Base-by-base conservation (phyloP, 2,113 vertebrate genomes). In the Neolamprologus caudopunctatus region DNA sequence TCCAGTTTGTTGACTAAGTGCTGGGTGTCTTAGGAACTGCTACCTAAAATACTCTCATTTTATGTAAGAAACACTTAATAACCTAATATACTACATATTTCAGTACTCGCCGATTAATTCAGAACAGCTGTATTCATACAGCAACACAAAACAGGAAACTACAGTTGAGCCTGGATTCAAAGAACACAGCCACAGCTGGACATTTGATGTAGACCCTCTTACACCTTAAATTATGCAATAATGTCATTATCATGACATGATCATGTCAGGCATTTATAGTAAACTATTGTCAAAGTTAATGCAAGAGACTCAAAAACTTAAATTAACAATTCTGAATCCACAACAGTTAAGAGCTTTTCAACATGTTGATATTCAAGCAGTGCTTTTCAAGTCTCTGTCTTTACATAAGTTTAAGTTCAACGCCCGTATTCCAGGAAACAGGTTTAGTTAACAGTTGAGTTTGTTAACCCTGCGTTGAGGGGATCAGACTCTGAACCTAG, bases 11-110 rank as follows among this genome's bases (percentile, higher is more conserved):
- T 63, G 31, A 35, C 16, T 63, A 63, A 4, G 9, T 63, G 31
- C 0, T 63, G 0, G 17, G 58, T 19, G 58, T 63, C 58, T 19
- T 0, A 35, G 31, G 31, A 63, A n/a, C 16, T 11, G 17, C 28
- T 3, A 10, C 19, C 63, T 42, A 42, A 24, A 21, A 68, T 21
- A 40, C 19, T 21, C 3, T 13, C 10, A 40, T 21, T 37, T 68
- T 14, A 42, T 6, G 7, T 5, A 37, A 71, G n/a, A 73, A 24
- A 73, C 21, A 26, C 3, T 71, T 42, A 42, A 71, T 9, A 14
- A 71, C 19, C 19, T 42, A 40, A 71, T 16, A 42, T 26, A 17
- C 66, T 24, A 9, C 12, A 42, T 9, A 40, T 2, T 14, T 71
- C 13, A 26, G 0, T 3, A 1, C 14, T 73, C 37, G 5, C 5